phyloP scores from a whole-genome alignment of 2,888 invertebrate genomes.

The Anodontia alba region DNA sequence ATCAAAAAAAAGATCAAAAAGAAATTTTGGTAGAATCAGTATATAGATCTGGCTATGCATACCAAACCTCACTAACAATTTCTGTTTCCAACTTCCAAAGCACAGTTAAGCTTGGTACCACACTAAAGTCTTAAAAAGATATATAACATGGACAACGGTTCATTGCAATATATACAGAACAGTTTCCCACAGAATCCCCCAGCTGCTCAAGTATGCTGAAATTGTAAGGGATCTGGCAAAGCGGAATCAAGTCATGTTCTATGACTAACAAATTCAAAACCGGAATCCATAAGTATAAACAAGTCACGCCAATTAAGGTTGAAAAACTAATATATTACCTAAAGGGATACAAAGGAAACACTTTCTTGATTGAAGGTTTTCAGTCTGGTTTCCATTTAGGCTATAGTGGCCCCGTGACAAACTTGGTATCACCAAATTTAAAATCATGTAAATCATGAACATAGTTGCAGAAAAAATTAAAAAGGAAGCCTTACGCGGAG shows the following conservation, averaged over 20 bases:
- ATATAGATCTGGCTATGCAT: background rate
- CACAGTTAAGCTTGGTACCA: background rate
- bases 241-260: background rate
- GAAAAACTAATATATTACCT: background rate
- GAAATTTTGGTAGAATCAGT: background rate
- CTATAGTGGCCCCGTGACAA: conserved; percentile 11
- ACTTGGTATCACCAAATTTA: conserved; percentile 19
- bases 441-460: conserved; percentile 22
- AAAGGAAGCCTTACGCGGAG: conserved; percentile 8
- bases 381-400: conserved; percentile 28
- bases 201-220: conserved; percentile 28
- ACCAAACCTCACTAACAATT: background rate
- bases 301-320: background rate
- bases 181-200: conserved; percentile 19
- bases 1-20: background rate
- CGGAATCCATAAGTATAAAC: background rate
- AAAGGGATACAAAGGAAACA: background rate
- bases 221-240: conserved; percentile 25
- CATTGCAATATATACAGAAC: background rate
- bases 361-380: background rate
- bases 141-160: conserved; percentile 16
- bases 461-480: conserved; percentile 22
- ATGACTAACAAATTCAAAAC: conserved; percentile 22
- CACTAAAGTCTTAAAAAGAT: background rate
- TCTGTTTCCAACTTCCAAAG: background rate